phyloP scores from a whole-genome alignment of 2,888 invertebrate species.

The Therioaphis trifolii region DNA sequence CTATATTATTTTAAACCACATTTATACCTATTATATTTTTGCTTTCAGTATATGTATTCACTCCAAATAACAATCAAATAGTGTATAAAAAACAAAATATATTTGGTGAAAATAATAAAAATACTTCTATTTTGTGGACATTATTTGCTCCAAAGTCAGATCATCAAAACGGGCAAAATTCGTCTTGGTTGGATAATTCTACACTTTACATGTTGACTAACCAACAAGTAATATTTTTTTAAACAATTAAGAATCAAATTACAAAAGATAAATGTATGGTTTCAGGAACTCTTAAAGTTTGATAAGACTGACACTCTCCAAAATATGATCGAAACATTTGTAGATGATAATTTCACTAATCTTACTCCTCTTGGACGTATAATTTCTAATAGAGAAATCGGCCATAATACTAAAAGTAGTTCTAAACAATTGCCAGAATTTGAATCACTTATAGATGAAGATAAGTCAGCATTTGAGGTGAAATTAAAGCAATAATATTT shows the following conservation, averaged over 20 bases:
- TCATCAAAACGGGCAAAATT: conserved; percentile 69
- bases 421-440: conserved; percentile 29
- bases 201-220: conserved; percentile 75
- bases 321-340: conserved; percentile 68
- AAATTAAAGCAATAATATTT: background rate
- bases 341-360: conserved; percentile 55
- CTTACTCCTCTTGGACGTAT: conserved; percentile 52
- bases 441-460: conserved; percentile 47
- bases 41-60: conserved; percentile 50
- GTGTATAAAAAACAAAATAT: conserved; percentile 51
- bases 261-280: conserved; percentile 30
- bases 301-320: conserved; percentile 69
- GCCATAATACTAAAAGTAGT: background rate
- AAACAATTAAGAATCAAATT: conserved; percentile 20
- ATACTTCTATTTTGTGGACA: conserved; percentile 69
- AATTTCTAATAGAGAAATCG: conserved; percentile 48
- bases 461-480: conserved; percentile 58
- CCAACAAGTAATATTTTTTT: conserved; percentile 71
- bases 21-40: conserved; percentile 13
- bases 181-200: conserved; percentile 75
- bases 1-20: background rate
- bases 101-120: conserved; percentile 39
- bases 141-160: conserved; percentile 74
- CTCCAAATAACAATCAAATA: conserved; percentile 34
- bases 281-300: conserved; percentile 71